Base-by-base conservation (phyloP, 1,140 invertebrate species). In the Riptortus pedestris region DNA sequence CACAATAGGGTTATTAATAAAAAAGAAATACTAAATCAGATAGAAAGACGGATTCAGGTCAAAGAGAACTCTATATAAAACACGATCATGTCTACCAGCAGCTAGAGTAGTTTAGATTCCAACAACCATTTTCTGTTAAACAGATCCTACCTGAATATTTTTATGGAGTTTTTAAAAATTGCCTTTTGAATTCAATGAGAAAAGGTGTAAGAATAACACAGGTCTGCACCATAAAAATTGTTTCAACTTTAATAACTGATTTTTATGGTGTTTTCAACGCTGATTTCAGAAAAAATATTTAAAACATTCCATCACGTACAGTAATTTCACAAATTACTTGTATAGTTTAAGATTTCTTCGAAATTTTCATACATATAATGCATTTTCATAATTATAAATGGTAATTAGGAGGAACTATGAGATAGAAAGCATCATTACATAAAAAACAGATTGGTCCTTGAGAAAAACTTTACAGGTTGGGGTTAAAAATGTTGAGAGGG, bases 221-320 rank as follows among this genome's bases (percentile, higher is more conserved):
- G 26, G 26, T 58, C 29, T 60, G 51, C 62, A 26, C 63, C 33
- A 64, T 33, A 58, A 24, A 58, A 58, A 58, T 58, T 58, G n/a
- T 52, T 20, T 20, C 27, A 27, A 58, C 7, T 58, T 24, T 24
- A 24, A 28, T 24, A 16, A 26, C 11, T 58, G 31, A 38, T 38
- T 38, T 38, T 7, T 38, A 38, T 38, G 14, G 31, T 38, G 14
- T 7, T 38, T 38, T 38, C 31, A 38, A 38, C 14, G 31, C 31
- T 38, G 31, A 38, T 38, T 38, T 38, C 31, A 14, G 31, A 14
- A 38, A 38, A 38, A 38, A 38, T 38, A 38, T 5, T 38, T 7
- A 38, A 38, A 38, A 38, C 5, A 38, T 38, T 38, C 14, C 14
- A 38, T 38, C 31, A 38, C 31, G 5, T 38, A 38, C 31, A 38